phyloP scores from a whole-genome alignment of 2,888 invertebrate genomes.

The Tigriopus californicus region DNA sequence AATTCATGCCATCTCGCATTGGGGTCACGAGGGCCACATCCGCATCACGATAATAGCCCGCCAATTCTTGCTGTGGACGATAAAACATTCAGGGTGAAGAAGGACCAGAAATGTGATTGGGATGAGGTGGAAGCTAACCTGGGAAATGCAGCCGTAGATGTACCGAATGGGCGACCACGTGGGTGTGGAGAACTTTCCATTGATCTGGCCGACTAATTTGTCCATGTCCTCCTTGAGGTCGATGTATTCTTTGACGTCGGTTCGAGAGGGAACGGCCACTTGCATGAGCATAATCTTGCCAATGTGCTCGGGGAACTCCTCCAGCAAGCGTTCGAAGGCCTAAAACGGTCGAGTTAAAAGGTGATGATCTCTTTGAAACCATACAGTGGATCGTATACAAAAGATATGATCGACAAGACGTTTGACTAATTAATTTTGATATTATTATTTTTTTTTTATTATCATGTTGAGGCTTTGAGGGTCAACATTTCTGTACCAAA shows the following conservation, averaged over 20 bases:
- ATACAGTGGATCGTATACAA: too few relatives aligned
- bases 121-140: too few relatives aligned
- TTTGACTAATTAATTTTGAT: too few relatives aligned
- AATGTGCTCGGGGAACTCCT: conserved; percentile 64
- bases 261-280: conserved; percentile 29
- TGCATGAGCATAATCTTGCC: conserved; percentile 45
- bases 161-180: conserved; percentile 32
- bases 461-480: too few relatives aligned
- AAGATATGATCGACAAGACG: too few relatives aligned
- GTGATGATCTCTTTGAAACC: too few relatives aligned
- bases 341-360: too few relatives aligned
- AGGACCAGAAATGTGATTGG: too few relatives aligned
- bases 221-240: conserved; percentile 30
- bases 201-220: conserved; percentile 28
- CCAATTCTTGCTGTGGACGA: conserved; percentile 24
- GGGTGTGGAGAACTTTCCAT: conserved; percentile 29
- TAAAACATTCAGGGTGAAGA: too few relatives aligned
- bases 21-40: conserved; percentile 30
- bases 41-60: conserved; percentile 29
- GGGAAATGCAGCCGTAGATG: conserved; percentile 29
- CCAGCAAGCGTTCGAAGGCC: conserved; percentile 59
- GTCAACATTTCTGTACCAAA: too few relatives aligned
- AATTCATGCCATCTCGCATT: conserved; percentile 31
- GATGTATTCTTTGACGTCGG: conserved; percentile 29
- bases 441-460: too few relatives aligned